phyloP scores from a whole-genome alignment of 1,140 invertebrate genomes.

The Harpegnathos saltator region DNA sequence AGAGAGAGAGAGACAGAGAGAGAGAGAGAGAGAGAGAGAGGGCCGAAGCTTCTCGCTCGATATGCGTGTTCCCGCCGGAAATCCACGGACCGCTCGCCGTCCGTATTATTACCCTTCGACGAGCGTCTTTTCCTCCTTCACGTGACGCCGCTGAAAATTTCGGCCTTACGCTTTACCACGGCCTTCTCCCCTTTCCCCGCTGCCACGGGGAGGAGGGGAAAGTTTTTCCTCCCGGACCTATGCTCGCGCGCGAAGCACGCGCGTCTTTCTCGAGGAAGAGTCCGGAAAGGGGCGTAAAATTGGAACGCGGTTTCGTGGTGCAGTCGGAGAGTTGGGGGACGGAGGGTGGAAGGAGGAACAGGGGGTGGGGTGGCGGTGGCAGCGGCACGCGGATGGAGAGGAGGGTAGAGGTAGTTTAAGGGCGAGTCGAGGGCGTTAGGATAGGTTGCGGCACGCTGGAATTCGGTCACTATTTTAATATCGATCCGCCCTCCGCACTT shows the following conservation, averaged over 20 bases:
- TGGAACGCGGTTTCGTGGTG: slow-evolving; percentile 47
- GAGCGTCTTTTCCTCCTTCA: neutral
- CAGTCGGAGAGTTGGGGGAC: slow-evolving; percentile 33
- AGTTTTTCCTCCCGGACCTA: slow-evolving; percentile 59
- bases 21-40: no score
- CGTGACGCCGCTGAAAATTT: slow-evolving; percentile 67
- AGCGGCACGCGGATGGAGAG: slow-evolving; percentile 19
- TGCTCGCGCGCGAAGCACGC: slow-evolving; percentile 29
- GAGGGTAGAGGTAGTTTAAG: slow-evolving; percentile 70
- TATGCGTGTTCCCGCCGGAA: no score
- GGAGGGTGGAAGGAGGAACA: slow-evolving; percentile 10
- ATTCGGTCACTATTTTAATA: slow-evolving; percentile 87
- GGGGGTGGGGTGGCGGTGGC: neutral
- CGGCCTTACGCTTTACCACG: slow-evolving; percentile 64
- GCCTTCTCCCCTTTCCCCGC: slow-evolving; percentile 54
- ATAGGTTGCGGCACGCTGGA: slow-evolving; percentile 83
- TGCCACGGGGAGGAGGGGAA: slow-evolving; percentile 61
- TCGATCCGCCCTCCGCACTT: slow-evolving; percentile 79
- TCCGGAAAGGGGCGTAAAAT: slow-evolving; percentile 47
- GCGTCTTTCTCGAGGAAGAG: slow-evolving; percentile 47
- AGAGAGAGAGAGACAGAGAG: no score
- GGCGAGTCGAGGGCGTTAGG: slow-evolving; percentile 78
- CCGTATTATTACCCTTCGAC: slow-evolving; percentile 13
- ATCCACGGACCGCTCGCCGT: no score
- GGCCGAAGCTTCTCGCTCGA: neutral